Evolutionary conservation across 1,140 invertebrate species (phyloP).

Genomic region (Listronotus oregonensis): DNA sequence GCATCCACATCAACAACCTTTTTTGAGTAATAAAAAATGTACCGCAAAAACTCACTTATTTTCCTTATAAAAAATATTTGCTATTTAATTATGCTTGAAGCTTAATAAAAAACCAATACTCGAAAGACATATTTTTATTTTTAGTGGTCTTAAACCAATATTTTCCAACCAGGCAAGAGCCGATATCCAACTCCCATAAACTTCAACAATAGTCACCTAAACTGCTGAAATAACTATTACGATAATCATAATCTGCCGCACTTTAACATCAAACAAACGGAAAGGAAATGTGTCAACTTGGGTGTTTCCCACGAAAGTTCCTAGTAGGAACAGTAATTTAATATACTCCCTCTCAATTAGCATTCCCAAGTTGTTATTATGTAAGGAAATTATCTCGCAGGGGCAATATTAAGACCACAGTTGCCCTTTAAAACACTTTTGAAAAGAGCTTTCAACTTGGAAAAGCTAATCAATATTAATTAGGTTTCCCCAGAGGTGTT

Average conservation of each 20-base stretch:
- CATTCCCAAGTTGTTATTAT: slow-evolving; percentile 37
- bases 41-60: too few species aligned
- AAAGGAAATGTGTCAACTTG: slow-evolving; percentile 32
- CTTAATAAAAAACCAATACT: too few species aligned
- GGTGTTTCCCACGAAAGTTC: slow-evolving; percentile 30
- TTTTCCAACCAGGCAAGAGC: too few species aligned
- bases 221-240: slow-evolving; percentile 19
- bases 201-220: slow-evolving; percentile 7
- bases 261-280: slow-evolving; percentile 30
- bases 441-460: not conserved
- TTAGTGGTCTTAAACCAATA: too few species aligned
- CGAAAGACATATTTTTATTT: too few species aligned
- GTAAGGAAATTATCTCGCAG: slow-evolving; percentile 39
- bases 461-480: slow-evolving; percentile 1
- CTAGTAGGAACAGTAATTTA: slow-evolving; percentile 38
- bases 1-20: too few species aligned
- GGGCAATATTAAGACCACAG: slow-evolving; percentile 30
- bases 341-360: slow-evolving; percentile 42
- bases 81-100: too few species aligned
- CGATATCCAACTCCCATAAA: slow-evolving; percentile 6
- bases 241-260: slow-evolving; percentile 24
- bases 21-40: too few species aligned
- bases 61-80: too few species aligned
- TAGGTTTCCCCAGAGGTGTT: not conserved
- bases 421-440: slow-evolving; percentile 1